Percentiles rank a stretch among this genome's conserved stretches.
phyloP scores from a whole-genome alignment of 2,113 vertebrate genomes.

The Ancistrus triradiatus region DNA sequence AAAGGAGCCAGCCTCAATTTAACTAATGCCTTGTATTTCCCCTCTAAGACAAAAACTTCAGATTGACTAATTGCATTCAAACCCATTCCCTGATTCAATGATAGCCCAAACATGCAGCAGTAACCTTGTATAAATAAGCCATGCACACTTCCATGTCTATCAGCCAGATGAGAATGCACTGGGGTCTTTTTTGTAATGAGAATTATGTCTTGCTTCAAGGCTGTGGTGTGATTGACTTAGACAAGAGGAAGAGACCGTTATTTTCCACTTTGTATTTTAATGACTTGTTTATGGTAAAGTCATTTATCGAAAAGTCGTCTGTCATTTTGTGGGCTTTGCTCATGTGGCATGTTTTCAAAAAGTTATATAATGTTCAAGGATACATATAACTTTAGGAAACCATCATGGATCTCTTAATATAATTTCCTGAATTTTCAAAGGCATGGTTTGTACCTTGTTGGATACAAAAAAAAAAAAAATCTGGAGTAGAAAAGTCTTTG shows the following conservation, averaged over 20 bases:
- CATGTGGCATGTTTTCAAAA: neutral
- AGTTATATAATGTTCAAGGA: too few species aligned
- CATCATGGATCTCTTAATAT: constrained; percentile 23
- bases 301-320: constrained; percentile 14
- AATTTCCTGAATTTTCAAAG: constrained; percentile 35
- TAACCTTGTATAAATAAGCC: constrained; percentile 20
- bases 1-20: constrained; percentile 58
- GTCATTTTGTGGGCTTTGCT: neutral
- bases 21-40: constrained; percentile 51
- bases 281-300: constrained; percentile 28
- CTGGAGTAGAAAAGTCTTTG: constrained; percentile 48
- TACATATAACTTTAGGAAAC: constrained; percentile 11
- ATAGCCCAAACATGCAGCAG: constrained; percentile 9
- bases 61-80: constrained; percentile 36
- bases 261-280: constrained; percentile 29
- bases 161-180: neutral
- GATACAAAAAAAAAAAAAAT: constrained; percentile 36
- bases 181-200: neutral
- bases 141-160: neutral
- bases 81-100: constrained; percentile 17
- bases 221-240: constrained; percentile 17
- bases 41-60: constrained; percentile 54
- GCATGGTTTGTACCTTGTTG: constrained; percentile 58
- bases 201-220: too few species aligned
- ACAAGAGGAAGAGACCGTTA: constrained; percentile 10